phyloP scores from a whole-genome alignment of 2,797 vertebrate genomes.

The Hydrolagus colliei region DNA sequence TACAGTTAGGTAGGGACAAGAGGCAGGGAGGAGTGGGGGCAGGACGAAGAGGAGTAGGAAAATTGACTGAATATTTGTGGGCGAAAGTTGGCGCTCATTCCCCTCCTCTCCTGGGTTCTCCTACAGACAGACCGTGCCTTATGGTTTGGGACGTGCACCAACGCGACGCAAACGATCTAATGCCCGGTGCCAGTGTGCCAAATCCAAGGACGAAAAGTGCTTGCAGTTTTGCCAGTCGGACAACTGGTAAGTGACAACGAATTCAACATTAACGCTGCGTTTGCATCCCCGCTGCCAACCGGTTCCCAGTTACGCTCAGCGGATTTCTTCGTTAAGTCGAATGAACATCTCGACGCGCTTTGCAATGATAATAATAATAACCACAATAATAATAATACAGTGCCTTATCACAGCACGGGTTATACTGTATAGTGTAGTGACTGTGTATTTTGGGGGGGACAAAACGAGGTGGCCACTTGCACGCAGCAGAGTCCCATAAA shows the following conservation, averaged over 20 bases:
- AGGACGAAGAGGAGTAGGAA: too few relatives aligned
- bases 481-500: too few relatives aligned
- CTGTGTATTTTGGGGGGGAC: too few relatives aligned
- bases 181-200: constrained; percentile 12
- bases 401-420: not conserved
- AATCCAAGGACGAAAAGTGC: constrained; percentile 15
- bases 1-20: too few relatives aligned
- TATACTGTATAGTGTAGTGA: not conserved
- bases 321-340: too few relatives aligned
- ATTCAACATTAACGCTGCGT: not conserved
- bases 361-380: not conserved
- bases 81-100: too few relatives aligned
- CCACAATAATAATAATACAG: not conserved
- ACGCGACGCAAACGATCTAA: constrained; percentile 13
- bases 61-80: too few relatives aligned
- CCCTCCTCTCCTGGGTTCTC: not conserved
- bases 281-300: not conserved
- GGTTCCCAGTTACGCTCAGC: too few relatives aligned
- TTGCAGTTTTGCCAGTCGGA: not conserved
- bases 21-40: too few relatives aligned
- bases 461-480: too few relatives aligned
- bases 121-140: constrained; percentile 15
- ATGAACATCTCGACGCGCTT: too few relatives aligned
- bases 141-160: constrained; percentile 12
- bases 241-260: not conserved